Evolutionary conservation across 2,113 vertebrate genomes (phyloP).

Genomic region (Hippocampus comes): DNA sequence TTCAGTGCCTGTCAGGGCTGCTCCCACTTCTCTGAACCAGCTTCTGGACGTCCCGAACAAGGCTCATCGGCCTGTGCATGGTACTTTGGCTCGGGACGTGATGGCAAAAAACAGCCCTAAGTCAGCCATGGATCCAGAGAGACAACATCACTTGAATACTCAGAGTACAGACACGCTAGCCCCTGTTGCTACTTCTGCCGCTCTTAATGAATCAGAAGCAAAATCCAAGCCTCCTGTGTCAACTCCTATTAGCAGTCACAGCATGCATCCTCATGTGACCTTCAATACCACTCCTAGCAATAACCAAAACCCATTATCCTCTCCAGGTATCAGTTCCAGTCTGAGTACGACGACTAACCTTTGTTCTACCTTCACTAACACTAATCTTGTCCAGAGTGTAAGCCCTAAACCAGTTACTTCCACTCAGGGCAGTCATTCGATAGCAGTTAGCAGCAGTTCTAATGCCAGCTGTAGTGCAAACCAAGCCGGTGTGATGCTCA

Average conservation of each 20-base stretch:
- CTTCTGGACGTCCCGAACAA: conserved; percentile 86
- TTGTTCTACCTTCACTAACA: conserved; percentile 41
- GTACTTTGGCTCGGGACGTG: conserved; percentile 41
- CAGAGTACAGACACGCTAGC: conserved; percentile 46
- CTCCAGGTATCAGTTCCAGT: conserved; percentile 33
- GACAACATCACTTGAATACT: conserved; percentile 41
- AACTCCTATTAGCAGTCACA: conserved; percentile 48
- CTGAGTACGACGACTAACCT: conserved; percentile 29
- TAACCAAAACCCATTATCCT: conserved; percentile 37
- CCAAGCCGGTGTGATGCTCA: conserved; percentile 31
- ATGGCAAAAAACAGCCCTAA: conserved; percentile 56
- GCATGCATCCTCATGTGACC: conserved; percentile 35
- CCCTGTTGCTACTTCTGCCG: conserved; percentile 25
- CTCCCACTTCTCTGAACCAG: conserved; percentile 91
- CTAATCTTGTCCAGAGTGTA: conserved; percentile 43
- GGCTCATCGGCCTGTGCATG: conserved; percentile 74
- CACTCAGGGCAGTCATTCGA: conserved; percentile 43
- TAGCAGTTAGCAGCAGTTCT: conserved; percentile 37
- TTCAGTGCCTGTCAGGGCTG: conserved; percentile 80
- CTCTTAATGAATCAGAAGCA: conserved; percentile 50
- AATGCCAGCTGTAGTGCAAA: conserved; percentile 44
- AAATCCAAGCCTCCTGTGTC: conserved; percentile 51
- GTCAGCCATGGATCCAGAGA: conserved; percentile 50
- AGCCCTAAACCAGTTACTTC: conserved; percentile 46
- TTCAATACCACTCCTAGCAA: conserved; percentile 38